Conservation (phyloP, 92 coral and sea anemone species). For the Bergia sp. region DNA sequence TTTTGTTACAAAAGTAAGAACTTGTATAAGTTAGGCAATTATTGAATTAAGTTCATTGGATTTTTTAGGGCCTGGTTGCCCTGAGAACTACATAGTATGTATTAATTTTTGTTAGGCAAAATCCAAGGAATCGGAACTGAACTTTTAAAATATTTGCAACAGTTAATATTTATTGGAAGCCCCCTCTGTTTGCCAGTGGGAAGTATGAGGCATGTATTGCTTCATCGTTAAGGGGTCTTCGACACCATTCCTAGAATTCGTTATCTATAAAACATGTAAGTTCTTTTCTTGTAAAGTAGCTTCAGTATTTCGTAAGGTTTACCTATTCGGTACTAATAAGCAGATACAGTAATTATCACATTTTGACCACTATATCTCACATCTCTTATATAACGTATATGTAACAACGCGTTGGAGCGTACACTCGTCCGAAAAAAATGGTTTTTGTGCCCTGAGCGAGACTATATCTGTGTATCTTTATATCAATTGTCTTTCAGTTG, state of each 20-base stretch:
- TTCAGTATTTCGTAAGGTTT: background rate
- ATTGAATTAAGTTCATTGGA: background rate
- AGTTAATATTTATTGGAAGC: too few species aligned
- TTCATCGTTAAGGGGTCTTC: background rate
- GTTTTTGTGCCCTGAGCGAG: too few species aligned
- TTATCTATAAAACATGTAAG: background rate
- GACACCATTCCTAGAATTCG: background rate
- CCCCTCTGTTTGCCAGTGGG: background rate
- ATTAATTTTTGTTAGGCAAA: too few species aligned
- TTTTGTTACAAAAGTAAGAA: background rate
- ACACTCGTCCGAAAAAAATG: too few species aligned
- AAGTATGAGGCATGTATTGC: background rate
- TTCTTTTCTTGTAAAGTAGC: background rate
- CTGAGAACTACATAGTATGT: background rate
- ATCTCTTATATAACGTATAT: too few species aligned
- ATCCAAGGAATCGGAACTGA: too few species aligned
- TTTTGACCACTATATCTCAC: too few species aligned
- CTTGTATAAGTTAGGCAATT: background rate
- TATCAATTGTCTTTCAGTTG: slow-evolving; percentile 53
- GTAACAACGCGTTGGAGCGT: too few species aligned
- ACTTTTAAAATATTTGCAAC: background rate
- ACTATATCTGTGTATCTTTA: too few species aligned
- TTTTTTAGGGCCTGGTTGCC: background rate
- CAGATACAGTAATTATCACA: too few species aligned
- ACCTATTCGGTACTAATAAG: too few species aligned